These are phyloP conservation scores for Amphiprion percula DNA, from an alignment of 2,113 vertebrate genomes.

Conservation along the genomic window DNA sequence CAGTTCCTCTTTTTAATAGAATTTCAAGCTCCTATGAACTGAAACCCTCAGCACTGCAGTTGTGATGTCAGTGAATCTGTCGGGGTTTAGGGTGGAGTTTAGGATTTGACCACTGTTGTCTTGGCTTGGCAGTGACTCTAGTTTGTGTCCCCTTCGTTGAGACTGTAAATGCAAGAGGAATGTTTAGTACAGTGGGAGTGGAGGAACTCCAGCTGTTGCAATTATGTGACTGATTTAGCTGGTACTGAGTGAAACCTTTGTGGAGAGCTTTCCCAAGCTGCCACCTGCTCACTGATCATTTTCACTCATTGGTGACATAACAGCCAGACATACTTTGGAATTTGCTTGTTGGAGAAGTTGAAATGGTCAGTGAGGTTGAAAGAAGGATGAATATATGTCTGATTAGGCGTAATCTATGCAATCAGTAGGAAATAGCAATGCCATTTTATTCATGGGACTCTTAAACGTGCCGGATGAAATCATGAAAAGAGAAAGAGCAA, in stretches of 20 bases:
- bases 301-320: constrained; percentile 31
- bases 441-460: constrained; percentile 22
- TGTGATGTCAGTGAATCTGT: too few species aligned
- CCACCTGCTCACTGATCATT: constrained; percentile 68
- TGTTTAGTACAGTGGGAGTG: not conserved
- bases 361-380: constrained; percentile 67
- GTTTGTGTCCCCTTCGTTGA: not conserved
- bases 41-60: too few species aligned
- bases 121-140: not conserved
- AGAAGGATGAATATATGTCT: constrained; percentile 45
- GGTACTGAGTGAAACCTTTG: constrained; percentile 38
- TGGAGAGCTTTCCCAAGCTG: constrained; percentile 23
- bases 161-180: not conserved
- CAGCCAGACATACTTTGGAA: constrained; percentile 37
- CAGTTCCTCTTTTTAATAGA: too few species aligned
- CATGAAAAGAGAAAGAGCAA: constrained; percentile 6
- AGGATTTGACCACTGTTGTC: not conserved
- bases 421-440: constrained; percentile 17
- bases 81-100: too few species aligned
- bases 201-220: not conserved
- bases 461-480: not conserved
- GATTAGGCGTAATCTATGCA: constrained; percentile 66
- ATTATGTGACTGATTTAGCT: constrained; percentile 38
- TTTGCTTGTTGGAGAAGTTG: constrained; percentile 41
- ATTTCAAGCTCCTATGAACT: too few species aligned